Base-by-base conservation (phyloP, 2,888 invertebrate species). In the Vanessa cardui region DNA sequence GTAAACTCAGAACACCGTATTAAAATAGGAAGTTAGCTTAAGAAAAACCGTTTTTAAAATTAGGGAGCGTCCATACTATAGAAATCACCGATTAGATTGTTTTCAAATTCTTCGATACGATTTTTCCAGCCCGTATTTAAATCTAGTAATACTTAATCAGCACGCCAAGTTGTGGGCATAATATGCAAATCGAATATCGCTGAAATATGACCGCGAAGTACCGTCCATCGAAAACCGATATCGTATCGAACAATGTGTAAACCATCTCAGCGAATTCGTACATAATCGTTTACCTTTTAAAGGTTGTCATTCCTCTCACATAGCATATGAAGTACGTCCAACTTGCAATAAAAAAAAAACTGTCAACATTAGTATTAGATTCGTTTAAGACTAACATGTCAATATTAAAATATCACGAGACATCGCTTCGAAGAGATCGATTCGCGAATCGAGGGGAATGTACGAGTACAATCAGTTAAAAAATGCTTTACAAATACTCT, bases 261-360 rank as follows among this genome's bases (percentile, higher is more conserved):
- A 58, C 58, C n/a, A 20, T 44, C 58, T 15, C 18, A 58, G 49
- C 62, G n/a, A 61, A 9, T 26, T 21, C 49, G 16, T 20, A 56
- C 16, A 64, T 12, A 58, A 46, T 61, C 63, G 33, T 72, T n/a
- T 72, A 72, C 72, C 72, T 67, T 62, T 69, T 65, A 58, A 63
- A 70, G 12, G 65, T 56, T 62, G 58, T 61, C 52, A 63, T 68
- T 62, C 69, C 67, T 67, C 66, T 69, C 63, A 68, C 47, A 72
- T 69, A 65, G 63, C 80, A 85, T 75, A 74, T 73, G 79, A 82
- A 78, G 83, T 83, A 80, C 72, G 80, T 80, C 90, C 90, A 87
- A 76, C 89, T 89, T 81, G 80, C 69, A 83, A 81, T 80, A 80
- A 69, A 56, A 49, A n/a, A 46, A 26, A 56, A 33, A 73, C 75